phyloP scores from a whole-genome alignment of 2,113 vertebrate species.

The Notiomystis cincta region DNA sequence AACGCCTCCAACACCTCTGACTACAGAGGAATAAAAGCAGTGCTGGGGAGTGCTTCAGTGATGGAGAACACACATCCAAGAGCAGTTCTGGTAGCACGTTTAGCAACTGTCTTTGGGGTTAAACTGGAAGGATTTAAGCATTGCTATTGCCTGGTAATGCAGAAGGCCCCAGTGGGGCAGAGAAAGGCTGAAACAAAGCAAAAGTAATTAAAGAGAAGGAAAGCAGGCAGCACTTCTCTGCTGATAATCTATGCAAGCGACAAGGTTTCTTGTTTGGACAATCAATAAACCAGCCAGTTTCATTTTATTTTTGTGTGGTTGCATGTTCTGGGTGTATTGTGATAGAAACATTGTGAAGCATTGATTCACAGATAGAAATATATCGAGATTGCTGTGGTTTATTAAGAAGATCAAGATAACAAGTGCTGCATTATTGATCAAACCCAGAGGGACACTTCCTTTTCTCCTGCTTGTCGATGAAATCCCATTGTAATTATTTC shows the following conservation, averaged over 20 bases:
- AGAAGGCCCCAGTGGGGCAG: neutral
- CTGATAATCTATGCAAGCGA: conserved; percentile 45
- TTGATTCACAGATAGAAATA: conserved; percentile 56
- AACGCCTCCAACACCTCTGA: neutral
- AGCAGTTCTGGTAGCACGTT: neutral
- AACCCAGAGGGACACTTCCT: conserved; percentile 43
- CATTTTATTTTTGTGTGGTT: conserved; percentile 12
- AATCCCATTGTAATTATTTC: conserved; percentile 52
- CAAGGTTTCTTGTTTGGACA: neutral
- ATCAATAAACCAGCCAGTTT: conserved; percentile 52
- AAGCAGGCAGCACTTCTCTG: neutral
- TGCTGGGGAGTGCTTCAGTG: neutral
- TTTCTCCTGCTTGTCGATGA: conserved; percentile 2
- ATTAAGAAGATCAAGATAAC: conserved; percentile 70
- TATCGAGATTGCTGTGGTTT: conserved; percentile 50
- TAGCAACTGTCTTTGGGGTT: neutral
- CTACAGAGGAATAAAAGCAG: neutral
- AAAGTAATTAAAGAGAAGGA: conserved; percentile 32
- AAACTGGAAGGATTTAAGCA: neutral
- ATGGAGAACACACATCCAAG: neutral
- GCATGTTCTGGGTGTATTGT: neutral
- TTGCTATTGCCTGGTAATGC: neutral
- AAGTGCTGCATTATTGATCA: conserved; percentile 70
- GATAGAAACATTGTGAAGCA: conserved; percentile 35
- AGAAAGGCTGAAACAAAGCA: conserved; percentile 6